phyloP scores from a whole-genome alignment of 2,888 invertebrate species.

The Thymelicus acteon region DNA sequence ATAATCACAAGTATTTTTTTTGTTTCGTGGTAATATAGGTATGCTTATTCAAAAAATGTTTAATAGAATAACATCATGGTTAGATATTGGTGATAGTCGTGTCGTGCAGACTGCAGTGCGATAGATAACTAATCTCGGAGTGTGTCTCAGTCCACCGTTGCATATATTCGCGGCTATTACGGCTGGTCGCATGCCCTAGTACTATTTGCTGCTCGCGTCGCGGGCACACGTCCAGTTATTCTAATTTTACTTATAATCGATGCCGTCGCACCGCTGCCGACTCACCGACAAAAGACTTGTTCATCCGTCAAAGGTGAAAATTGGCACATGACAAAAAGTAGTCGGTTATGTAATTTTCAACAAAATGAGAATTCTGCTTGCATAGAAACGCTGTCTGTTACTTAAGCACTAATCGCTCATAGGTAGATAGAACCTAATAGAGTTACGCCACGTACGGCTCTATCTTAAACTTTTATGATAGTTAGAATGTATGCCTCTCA shows the following conservation, averaged over 20 bases:
- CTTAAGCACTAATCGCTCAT: slow-evolving; percentile 23
- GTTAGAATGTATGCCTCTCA: not conserved
- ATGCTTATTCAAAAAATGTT: too few relatives aligned
- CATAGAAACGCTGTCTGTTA: slow-evolving; percentile 10
- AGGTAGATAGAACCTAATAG: slow-evolving; percentile 6
- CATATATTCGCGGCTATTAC: slow-evolving; percentile 78
- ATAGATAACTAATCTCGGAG: slow-evolving; percentile 41
- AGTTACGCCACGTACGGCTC: slow-evolving; percentile 13
- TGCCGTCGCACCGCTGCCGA: slow-evolving; percentile 73
- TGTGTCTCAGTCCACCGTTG: slow-evolving; percentile 71
- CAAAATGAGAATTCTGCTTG: slow-evolving; percentile 24
- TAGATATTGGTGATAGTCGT: too few relatives aligned
- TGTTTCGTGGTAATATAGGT: too few relatives aligned
- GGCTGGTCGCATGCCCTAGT: slow-evolving; percentile 84
- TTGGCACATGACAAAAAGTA: slow-evolving; percentile 43
- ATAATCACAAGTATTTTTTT: too few relatives aligned
- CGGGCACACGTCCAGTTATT: slow-evolving; percentile 84
- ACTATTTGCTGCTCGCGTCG: slow-evolving; percentile 79
- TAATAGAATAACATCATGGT: too few relatives aligned
- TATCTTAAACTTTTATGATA: slow-evolving; percentile 9
- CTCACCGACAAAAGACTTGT: slow-evolving; percentile 75
- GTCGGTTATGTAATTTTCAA: slow-evolving; percentile 27
- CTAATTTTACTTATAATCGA: slow-evolving; percentile 84
- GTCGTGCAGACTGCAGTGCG: too few relatives aligned
- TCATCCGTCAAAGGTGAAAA: slow-evolving; percentile 65